Conservation (phyloP, 1,140 invertebrate species). For the Propsilocerus akamusi region DNA sequence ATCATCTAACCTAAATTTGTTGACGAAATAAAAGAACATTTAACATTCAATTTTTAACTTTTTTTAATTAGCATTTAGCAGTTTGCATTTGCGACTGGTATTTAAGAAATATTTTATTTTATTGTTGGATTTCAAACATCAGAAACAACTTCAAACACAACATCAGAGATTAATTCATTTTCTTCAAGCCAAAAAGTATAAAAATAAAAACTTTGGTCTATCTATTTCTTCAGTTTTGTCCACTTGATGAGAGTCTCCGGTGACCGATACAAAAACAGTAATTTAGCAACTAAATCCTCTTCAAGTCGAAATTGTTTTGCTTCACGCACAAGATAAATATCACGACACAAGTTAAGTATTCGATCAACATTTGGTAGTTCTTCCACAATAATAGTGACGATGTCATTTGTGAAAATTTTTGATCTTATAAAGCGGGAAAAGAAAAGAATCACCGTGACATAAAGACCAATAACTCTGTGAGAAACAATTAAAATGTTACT, state of each 20-base stretch:
- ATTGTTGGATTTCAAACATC: no score
- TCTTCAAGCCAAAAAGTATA: no score
- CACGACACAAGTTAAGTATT: conserved; percentile 79
- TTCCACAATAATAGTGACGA: conserved; percentile 86
- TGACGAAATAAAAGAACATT: no score
- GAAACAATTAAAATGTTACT: conserved; percentile 6
- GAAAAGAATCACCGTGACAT: conserved; percentile 90
- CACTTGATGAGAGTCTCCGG: conserved; percentile 96
- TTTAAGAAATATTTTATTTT: no score
- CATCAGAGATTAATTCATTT: no score
- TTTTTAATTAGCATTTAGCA: no score
- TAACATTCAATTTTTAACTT: no score
- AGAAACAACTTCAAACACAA: no score
- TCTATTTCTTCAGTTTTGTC: no score
- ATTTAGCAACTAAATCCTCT: conserved; percentile 96
- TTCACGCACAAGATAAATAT: conserved; percentile 95
- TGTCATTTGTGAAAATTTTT: conserved; percentile 56
- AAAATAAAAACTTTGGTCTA: no score
- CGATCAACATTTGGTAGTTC: conserved; percentile 91
- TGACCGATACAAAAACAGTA: conserved; percentile 95
- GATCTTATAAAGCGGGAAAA: conserved; percentile 70
- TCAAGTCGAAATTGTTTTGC: conserved; percentile 83
- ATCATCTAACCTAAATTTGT: no score
- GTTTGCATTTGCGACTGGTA: no score
- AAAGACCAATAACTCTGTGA: conserved; percentile 90